These are phyloP conservation scores for Cyprinella venusta DNA, from an alignment of 2,797 vertebrate species.

Conservation along the genomic window DNA sequence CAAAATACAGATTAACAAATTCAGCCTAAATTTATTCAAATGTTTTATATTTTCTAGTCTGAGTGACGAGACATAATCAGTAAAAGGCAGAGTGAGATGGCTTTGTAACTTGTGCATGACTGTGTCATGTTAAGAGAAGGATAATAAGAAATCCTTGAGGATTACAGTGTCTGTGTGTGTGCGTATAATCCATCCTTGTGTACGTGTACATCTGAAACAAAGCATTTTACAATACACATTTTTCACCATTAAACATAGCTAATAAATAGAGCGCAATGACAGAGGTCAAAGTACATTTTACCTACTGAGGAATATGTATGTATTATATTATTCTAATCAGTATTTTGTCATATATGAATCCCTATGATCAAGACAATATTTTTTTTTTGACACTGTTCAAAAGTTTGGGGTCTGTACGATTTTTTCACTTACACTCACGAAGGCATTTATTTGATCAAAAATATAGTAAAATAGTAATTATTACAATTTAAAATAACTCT, in stretches of 20 bases:
- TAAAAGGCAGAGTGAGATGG: not conserved
- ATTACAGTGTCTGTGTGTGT: conserved; percentile 27
- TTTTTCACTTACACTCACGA: not conserved
- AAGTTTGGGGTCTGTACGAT: not conserved
- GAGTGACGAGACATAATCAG: conserved; percentile 2
- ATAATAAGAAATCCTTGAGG: conserved; percentile 36
- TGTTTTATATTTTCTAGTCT: not conserved
- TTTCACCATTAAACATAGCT: not conserved
- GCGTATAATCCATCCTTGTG: conserved; percentile 30
- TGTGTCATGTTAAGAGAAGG: conserved; percentile 24
- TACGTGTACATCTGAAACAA: not conserved
- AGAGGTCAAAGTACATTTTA: not conserved
- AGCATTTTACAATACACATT: not conserved
- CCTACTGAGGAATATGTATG: not conserved
- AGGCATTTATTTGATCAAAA: not conserved
- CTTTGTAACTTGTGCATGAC: not conserved
- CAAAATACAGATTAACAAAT: not conserved
- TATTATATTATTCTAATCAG: not conserved
- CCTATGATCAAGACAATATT: not conserved
- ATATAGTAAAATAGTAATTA: not conserved
- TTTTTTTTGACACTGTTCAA: not conserved
- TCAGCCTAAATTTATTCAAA: not conserved
- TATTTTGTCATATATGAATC: not conserved
- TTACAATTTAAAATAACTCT: not conserved
- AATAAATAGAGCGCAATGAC: not conserved